A percentile compares a stretch with the other conserved stretches of the same genome.
Evolutionary conservation across 2,888 invertebrate genomes (phyloP).

Genomic region (Sarcophaga carnaria): DNA sequence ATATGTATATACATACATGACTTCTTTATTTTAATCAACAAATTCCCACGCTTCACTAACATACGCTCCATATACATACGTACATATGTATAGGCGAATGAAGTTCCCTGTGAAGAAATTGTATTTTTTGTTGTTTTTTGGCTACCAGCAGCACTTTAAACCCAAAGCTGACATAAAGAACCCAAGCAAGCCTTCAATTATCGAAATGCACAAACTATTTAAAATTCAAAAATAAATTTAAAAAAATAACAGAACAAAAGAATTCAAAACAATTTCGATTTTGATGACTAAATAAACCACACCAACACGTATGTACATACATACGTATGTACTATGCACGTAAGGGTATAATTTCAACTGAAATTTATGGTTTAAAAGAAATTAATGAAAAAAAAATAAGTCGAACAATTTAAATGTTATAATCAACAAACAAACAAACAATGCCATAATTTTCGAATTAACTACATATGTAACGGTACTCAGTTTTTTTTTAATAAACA

Average conservation of each 20-base stretch:
- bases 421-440: slow-evolving; percentile 20
- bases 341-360: not conserved
- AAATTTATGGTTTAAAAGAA: not conserved
- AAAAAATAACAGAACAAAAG: not conserved
- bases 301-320: too few species aligned
- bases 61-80: not conserved
- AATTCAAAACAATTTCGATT: not conserved
- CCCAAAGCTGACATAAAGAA: not conserved
- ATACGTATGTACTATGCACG: too few species aligned
- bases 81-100: not conserved
- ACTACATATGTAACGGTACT: slow-evolving; percentile 33
- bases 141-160: not conserved
- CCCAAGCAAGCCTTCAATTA: not conserved
- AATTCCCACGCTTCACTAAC: slow-evolving; percentile 59
- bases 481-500: not conserved
- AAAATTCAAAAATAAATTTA: not conserved
- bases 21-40: not conserved
- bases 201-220: not conserved
- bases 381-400: not conserved
- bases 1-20: not conserved
- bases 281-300: not conserved
- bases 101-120: too few species aligned
- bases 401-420: slow-evolving; percentile 35
- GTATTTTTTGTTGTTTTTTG: too few species aligned
- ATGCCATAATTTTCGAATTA: slow-evolving; percentile 36